These are phyloP conservation scores for Hoplodrina blanda DNA, from an alignment of 2,888 invertebrate species.

Conservation along the genomic window DNA sequence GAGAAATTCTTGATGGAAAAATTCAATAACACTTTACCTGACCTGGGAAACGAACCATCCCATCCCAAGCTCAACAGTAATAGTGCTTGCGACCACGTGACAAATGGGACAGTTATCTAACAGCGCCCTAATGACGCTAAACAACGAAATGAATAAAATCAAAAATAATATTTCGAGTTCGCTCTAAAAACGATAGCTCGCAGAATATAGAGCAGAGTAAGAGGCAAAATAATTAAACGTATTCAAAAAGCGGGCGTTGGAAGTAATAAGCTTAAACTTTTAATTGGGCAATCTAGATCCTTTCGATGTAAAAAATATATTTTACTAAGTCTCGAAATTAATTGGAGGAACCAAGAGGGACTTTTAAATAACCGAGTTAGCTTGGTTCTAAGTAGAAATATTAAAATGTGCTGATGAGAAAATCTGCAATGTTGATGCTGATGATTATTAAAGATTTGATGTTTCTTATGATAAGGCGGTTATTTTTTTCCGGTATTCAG, in stretches of 20 bases:
- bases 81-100: too few species aligned
- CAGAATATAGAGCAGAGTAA: slow-evolving; percentile 53
- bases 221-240: slow-evolving; percentile 73
- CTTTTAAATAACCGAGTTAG: slow-evolving; percentile 62
- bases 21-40: too few species aligned
- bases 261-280: slow-evolving; percentile 76
- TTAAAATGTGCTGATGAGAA: slow-evolving; percentile 55
- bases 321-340: slow-evolving; percentile 65
- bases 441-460: slow-evolving; percentile 23
- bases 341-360: slow-evolving; percentile 61
- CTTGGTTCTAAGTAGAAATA: slow-evolving; percentile 41
- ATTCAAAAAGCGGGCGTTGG: slow-evolving; percentile 70
- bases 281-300: slow-evolving; percentile 75
- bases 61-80: too few species aligned
- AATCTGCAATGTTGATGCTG: slow-evolving; percentile 46
- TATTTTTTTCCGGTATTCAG: not conserved
- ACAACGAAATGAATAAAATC: slow-evolving; percentile 21
- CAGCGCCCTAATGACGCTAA: not conserved
- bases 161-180: slow-evolving; percentile 45
- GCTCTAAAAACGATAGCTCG: slow-evolving; percentile 45
- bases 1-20: too few species aligned
- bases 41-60: too few species aligned
- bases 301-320: slow-evolving; percentile 64
- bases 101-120: not conserved
- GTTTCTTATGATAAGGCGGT: slow-evolving; percentile 15